These are phyloP conservation scores for Coleophora deauratella DNA, from an alignment of 2,888 invertebrate genomes.

Conservation along the genomic window DNA sequence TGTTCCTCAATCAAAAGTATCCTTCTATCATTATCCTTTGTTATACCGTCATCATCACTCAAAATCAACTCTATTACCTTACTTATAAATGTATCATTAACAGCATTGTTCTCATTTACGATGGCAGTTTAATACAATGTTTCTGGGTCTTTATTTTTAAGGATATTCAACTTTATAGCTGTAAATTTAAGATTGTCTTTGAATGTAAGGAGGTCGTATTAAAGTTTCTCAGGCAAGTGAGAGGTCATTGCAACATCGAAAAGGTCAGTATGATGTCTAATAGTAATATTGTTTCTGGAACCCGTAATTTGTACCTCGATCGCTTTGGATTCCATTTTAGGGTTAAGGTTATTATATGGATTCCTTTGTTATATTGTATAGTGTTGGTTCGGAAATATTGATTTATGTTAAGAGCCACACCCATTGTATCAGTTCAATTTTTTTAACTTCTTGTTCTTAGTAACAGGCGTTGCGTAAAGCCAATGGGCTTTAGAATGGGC, in stretches of 20 bases:
- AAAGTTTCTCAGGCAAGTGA: conserved; percentile 27
- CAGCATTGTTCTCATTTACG: neutral
- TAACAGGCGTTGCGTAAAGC: no score
- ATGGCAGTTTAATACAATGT: no score
- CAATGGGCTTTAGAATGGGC: no score
- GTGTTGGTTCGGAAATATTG: no score
- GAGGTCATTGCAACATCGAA: conserved; percentile 40
- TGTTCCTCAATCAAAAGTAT: conserved; percentile 13
- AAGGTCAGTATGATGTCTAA: conserved; percentile 34
- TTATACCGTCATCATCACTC: neutral
- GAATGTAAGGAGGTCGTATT: no score
- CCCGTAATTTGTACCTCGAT: conserved; percentile 11
- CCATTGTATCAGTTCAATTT: no score
- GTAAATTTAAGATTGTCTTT: conserved; percentile 4
- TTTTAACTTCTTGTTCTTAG: no score
- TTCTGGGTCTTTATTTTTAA: no score
- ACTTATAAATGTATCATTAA: neutral
- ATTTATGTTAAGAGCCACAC: no score
- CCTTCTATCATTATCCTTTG: conserved; percentile 1
- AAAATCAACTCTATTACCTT: neutral
- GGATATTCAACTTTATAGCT: no score
- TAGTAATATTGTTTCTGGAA: conserved; percentile 4
- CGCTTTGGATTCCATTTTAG: conserved; percentile 8
- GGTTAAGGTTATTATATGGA: conserved; percentile 7
- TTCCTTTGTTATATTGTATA: no score